Conservation (phyloP, 2,113 vertebrate genomes). For the Mirounga angustirostris region DNA sequence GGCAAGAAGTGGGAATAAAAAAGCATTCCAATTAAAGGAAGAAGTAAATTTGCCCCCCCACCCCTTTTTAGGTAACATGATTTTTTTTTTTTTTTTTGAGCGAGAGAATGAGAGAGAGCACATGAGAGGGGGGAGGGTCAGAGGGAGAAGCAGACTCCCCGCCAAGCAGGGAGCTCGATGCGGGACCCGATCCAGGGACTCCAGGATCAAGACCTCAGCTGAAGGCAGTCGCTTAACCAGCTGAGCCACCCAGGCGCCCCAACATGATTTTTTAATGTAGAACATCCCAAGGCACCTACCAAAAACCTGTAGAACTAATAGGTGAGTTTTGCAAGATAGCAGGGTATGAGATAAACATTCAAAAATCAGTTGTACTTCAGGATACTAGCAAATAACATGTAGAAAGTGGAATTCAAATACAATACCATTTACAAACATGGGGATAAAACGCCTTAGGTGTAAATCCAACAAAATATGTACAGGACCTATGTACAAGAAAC, state of each 20-base stretch:
- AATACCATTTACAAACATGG: background rate
- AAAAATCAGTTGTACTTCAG: constrained; percentile 31
- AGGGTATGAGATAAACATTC: background rate
- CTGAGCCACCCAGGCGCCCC: too few relatives aligned
- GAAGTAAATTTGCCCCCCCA: background rate
- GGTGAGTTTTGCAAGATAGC: background rate
- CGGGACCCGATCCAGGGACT: too few relatives aligned
- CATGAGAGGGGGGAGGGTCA: too few relatives aligned
- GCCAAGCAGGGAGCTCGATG: too few relatives aligned
- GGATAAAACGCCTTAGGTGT: background rate
- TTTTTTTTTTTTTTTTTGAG: background rate
- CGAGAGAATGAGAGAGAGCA: too few relatives aligned
- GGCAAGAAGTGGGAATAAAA: background rate
- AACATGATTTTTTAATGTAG: background rate
- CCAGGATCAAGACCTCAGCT: too few relatives aligned
- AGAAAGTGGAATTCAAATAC: constrained; percentile 5
- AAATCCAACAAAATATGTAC: background rate
- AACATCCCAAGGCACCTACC: background rate
- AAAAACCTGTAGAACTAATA: background rate
- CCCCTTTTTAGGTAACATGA: background rate
- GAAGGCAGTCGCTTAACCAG: too few relatives aligned
- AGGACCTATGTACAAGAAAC: background rate
- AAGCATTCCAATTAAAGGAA: constrained; percentile 29
- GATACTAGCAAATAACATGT: constrained; percentile 1
- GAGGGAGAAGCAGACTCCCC: too few relatives aligned